phyloP scores from a whole-genome alignment of 2,113 vertebrate species.

The human region GRCh38 chr16:72032001-72032500 shows the following conservation, averaged over 20 bases:
- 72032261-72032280: background rate
- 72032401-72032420: background rate
- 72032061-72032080: background rate
- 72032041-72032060: background rate
- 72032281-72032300: background rate
- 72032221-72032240: background rate
- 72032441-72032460: background rate
- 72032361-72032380: background rate
- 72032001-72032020: background rate
- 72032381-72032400: background rate
- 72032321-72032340: background rate
- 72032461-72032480: background rate
- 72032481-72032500: background rate
- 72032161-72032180: background rate
- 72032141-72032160: background rate
- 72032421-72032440: background rate
- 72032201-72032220: background rate
- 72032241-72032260: background rate
- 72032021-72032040: background rate
- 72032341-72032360: background rate
- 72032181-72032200: background rate
- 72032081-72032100: background rate
- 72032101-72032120: background rate
- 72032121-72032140: background rate
- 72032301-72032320: background rate